Evolutionary conservation across 1,140 invertebrate genomes (phyloP).

Genomic region (Drosophila bocki): DNA sequence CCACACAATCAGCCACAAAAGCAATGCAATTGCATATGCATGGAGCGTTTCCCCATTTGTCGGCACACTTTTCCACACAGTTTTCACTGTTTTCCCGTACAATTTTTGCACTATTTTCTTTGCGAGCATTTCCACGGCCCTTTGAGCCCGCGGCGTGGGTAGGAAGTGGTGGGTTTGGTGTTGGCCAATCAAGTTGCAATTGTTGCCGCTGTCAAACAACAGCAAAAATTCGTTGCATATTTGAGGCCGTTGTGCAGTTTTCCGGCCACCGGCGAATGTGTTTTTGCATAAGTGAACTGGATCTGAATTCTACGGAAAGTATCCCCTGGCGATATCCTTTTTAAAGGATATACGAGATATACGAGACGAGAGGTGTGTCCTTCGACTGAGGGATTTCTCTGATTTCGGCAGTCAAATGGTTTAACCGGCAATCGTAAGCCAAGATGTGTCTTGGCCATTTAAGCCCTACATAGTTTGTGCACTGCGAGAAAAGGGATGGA

Average conservation of each 20-base stretch:
- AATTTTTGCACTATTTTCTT: slow-evolving; percentile 16
- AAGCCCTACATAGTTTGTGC: slow-evolving; percentile 24
- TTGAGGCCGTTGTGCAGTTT: slow-evolving; percentile 30
- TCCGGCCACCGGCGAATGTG: slow-evolving; percentile 26
- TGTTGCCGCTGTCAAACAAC: slow-evolving; percentile 48
- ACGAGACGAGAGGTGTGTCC: background rate
- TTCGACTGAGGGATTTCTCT: slow-evolving; percentile 8
- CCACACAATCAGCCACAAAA: slow-evolving; percentile 14
- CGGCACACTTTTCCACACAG: slow-evolving; percentile 19
- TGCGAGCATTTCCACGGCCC: slow-evolving; percentile 19
- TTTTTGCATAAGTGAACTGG: slow-evolving; percentile 66
- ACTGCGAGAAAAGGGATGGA: background rate
- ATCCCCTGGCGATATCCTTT: background rate
- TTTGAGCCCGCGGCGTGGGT: slow-evolving; percentile 10
- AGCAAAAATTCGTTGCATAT: slow-evolving; percentile 48
- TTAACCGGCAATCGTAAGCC: slow-evolving; percentile 12
- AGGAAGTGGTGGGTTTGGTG: background rate
- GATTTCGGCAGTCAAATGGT: slow-evolving; percentile 34
- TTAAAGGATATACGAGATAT: background rate
- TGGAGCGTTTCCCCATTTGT: slow-evolving; percentile 18
- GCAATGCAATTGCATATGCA: slow-evolving; percentile 36
- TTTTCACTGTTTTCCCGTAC: slow-evolving; percentile 6
- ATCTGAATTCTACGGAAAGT: slow-evolving; percentile 2
- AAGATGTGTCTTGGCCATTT: background rate
- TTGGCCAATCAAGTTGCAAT: slow-evolving; percentile 60